phyloP scores from a whole-genome alignment of 1,140 invertebrate genomes.

The Megalonaias nervosa region DNA sequence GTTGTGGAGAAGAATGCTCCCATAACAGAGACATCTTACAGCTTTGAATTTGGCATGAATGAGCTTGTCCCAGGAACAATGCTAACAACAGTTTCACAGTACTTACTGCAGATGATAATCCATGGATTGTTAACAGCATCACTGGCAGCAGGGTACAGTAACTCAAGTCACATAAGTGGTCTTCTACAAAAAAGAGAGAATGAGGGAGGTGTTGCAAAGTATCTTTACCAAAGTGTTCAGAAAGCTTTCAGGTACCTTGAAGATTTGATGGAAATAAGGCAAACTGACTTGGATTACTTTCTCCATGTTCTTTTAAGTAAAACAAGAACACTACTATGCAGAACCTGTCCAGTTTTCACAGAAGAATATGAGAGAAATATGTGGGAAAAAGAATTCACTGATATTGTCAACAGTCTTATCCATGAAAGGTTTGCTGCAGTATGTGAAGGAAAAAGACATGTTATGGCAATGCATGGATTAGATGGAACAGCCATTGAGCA shows the following conservation, averaged over 20 bases:
- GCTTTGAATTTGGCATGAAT: too few species aligned
- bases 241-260: conserved; percentile 1
- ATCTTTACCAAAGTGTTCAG: background rate
- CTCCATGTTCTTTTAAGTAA: conserved; percentile 3
- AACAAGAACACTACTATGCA: background rate
- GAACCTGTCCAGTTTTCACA: too few species aligned
- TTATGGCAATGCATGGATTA: conserved; percentile 5
- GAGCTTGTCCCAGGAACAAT: too few species aligned
- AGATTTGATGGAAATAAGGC: conserved; percentile 5
- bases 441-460: background rate
- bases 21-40: too few species aligned
- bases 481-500: background rate
- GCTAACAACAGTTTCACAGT: too few species aligned
- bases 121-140: too few species aligned
- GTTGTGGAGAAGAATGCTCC: too few species aligned
- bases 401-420: background rate
- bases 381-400: conserved; percentile 16
- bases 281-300: conserved; percentile 9
- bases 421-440: background rate
- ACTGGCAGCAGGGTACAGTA: too few species aligned
- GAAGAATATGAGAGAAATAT: too few species aligned
- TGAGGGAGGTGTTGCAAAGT: background rate
- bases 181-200: too few species aligned
- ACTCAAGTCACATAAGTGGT: too few species aligned
- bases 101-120: too few species aligned